Evolutionary conservation across 1,140 invertebrate genomes (phyloP).

Genomic region (Pemphigus obesinymphae): DNA sequence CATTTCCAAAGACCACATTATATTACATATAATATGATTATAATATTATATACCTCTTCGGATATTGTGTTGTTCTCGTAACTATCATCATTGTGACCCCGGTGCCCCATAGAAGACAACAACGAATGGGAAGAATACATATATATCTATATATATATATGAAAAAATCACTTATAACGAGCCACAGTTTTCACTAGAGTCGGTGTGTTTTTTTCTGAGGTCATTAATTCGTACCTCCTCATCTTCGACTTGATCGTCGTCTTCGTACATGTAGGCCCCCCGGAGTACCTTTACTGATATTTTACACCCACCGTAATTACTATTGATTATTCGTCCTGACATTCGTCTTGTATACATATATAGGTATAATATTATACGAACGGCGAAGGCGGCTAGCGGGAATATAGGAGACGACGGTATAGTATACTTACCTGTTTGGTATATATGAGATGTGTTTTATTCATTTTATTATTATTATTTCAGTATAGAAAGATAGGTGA

Average conservation of each 20-base stretch:
- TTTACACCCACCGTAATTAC: constrained; percentile 29
- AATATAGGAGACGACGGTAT: background rate
- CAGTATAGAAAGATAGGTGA: background rate
- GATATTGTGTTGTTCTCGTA: background rate
- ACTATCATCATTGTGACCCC: background rate
- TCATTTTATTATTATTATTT: constrained; percentile 18
- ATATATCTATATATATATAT: no score
- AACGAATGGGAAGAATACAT: background rate
- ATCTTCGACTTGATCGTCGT: background rate
- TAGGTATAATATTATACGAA: background rate
- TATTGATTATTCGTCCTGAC: constrained; percentile 25
- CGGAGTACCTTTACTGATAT: background rate
- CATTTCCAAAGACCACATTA: background rate
- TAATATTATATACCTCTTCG: background rate
- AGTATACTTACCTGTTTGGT: background rate
- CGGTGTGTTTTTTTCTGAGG: background rate
- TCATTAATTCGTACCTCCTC: background rate
- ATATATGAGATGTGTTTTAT: background rate
- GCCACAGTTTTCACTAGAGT: constrained; percentile 4
- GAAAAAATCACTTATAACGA: background rate
- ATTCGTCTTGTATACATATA: background rate
- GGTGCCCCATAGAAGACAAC: background rate
- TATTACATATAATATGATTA: background rate
- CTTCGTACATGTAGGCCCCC: background rate
- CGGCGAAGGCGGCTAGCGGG: background rate